Evolutionary conservation across 2,113 vertebrate genomes (phyloP), one percentile per base, ranked within the genome.

Genomic region (Isurus oxyrinchus): DNA sequence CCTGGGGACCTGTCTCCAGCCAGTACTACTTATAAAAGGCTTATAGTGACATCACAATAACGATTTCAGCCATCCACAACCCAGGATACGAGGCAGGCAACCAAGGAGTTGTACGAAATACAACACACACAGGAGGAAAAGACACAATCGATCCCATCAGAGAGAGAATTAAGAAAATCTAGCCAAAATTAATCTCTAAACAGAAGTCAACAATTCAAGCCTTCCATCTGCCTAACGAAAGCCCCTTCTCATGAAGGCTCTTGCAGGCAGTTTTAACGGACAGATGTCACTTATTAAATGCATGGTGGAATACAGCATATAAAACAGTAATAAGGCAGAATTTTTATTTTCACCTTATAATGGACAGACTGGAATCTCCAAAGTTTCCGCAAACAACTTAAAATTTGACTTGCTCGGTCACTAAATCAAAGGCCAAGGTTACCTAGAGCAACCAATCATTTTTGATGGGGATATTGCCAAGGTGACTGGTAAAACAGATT

Each of bases 41-140:
- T 31, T 40, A 63, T 94, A 94, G 90, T 94, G 90, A 94, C 90
- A 94, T 94, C 90, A 94, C n/a, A 94, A 94, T 94, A 94, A 63
- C 5, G 7, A 21, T 8, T 40, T 19, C 35, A 63, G 90, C 21
- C 90, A 21, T 94, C 59, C 35, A 63, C 90, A 63, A 23, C 6
- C 4, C 16, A 63, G 19, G 59, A 3, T 25, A 35, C 23, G 31
- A 94, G 90, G 21, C 59, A 94, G 59, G 61, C 6, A 93, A 93
- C n/a, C 16, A 16, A 66, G 0, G n/a, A 40, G 59, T 94, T 44
- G n/a, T 40, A 44, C 31, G 2, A 76, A 76, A n/a, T 10, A 10
- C 66, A 76, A 76, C 31, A 76, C 53, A 59, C 55, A 86, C 16
- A 11, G 59, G 44, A 90, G 55, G n/a, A 61, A 93, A 93, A 72